phyloP scores from a whole-genome alignment of 2,797 vertebrate genomes.

The Girardinus metallicus region DNA sequence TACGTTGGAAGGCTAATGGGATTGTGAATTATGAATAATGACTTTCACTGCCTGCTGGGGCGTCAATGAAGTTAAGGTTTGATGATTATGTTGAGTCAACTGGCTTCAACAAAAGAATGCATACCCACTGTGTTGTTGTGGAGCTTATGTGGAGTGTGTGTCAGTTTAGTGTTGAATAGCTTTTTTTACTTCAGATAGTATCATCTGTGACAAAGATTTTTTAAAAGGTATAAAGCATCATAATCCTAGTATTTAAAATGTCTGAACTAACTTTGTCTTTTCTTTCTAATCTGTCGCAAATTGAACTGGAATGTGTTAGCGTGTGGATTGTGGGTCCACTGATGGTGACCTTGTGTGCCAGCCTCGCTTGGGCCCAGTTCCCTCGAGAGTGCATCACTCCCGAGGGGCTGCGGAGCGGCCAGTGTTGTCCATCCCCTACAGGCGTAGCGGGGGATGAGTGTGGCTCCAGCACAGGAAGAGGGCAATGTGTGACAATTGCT shows the following conservation, averaged over 20 bases:
- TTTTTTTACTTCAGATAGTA: neutral
- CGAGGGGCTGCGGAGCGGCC: slow-evolving; percentile 81
- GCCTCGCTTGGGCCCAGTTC: slow-evolving; percentile 83
- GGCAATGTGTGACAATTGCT: slow-evolving; percentile 82
- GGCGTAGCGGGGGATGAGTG: slow-evolving; percentile 83
- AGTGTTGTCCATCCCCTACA: slow-evolving; percentile 89
- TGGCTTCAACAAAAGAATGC: slow-evolving; percentile 52
- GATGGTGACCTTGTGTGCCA: slow-evolving; percentile 56
- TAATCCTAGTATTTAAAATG: neutral
- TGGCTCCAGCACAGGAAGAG: slow-evolving; percentile 85
- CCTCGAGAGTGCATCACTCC: slow-evolving; percentile 86
- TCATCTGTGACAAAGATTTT: neutral
- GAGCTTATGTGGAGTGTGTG: slow-evolving; percentile 7
- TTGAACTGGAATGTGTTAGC: slow-evolving; percentile 31
- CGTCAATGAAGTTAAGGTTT: slow-evolving; percentile 43
- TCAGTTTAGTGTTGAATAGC: neutral
- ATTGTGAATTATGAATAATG: slow-evolving; percentile 72
- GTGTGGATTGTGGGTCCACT: slow-evolving; percentile 68
- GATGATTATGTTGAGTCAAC: slow-evolving; percentile 43
- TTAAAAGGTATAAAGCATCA: neutral
- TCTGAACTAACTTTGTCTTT: neutral
- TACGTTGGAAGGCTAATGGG: slow-evolving; percentile 65
- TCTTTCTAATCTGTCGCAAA: neutral
- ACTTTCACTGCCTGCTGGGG: slow-evolving; percentile 53
- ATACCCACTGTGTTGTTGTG: slow-evolving; percentile 36